A percentile compares a stretch with the other conserved stretches of the same genome.
These are phyloP conservation scores for Hirtodrosophila cameraria DNA, from an alignment of 2,888 invertebrate species.

Conservation along the genomic window DNA sequence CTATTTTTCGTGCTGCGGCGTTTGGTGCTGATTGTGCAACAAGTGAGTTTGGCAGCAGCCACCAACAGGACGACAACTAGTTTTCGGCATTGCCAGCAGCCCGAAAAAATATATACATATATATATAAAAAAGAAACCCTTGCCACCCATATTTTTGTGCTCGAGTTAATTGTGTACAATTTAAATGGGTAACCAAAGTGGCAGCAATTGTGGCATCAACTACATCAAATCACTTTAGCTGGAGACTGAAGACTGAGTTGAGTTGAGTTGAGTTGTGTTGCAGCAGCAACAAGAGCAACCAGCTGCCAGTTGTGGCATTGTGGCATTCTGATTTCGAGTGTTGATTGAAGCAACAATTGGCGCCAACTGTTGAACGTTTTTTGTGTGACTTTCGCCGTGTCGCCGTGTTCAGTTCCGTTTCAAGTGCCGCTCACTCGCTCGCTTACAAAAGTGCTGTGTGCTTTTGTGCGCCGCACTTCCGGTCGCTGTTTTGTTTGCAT, in stretches of 20 bases:
- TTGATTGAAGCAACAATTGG: constrained; percentile 77
- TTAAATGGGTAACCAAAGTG: constrained; percentile 55
- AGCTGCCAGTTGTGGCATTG: constrained; percentile 44
- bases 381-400: constrained; percentile 49
- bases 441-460: constrained; percentile 62
- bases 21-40: constrained; percentile 84
- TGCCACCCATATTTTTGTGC: constrained; percentile 22
- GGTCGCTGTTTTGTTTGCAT: constrained; percentile 11
- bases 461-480: constrained; percentile 61
- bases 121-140: constrained; percentile 1
- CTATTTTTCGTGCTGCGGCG: constrained; percentile 73
- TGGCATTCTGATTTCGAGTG: constrained; percentile 58
- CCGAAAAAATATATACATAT: constrained; percentile 19
- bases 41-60: constrained; percentile 84
- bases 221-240: constrained; percentile 42
- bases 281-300: constrained; percentile 15
- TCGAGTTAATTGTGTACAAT: constrained; percentile 59
- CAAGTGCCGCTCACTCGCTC: constrained; percentile 24
- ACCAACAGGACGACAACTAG: constrained; percentile 82
- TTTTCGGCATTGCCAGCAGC: constrained; percentile 60
- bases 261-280: no score
- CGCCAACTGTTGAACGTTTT: constrained; percentile 73
- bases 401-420: constrained; percentile 50
- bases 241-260: no score
- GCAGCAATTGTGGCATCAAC: constrained; percentile 47